Evolutionary conservation across 2,888 invertebrate species (phyloP).

Genomic region (Ectobius pallidus): DNA sequence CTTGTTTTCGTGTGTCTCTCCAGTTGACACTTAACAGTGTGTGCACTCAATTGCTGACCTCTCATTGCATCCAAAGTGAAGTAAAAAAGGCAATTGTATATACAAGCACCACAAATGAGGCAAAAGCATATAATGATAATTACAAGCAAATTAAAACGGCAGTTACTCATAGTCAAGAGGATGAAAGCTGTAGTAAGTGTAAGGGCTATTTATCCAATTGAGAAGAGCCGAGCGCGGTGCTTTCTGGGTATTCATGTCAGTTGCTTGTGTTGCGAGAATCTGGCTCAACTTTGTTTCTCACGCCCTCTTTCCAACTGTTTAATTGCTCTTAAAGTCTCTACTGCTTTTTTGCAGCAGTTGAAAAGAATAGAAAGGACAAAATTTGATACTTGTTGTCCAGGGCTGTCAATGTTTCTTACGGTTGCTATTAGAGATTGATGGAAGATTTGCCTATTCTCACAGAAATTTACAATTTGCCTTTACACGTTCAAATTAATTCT

Average conservation of each 20-base stretch:
- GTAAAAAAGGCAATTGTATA: slow-evolving; percentile 2
- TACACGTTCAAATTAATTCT: too few relatives aligned
- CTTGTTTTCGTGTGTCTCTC: neutral
- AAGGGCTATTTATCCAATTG: slow-evolving; percentile 38
- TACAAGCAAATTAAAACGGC: slow-evolving; percentile 25
- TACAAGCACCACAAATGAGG: slow-evolving; percentile 1
- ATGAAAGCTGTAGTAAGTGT: neutral
- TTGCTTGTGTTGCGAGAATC: slow-evolving; percentile 45
- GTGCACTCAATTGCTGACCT: neutral
- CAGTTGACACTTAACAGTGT: neutral
- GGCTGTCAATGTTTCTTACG: too few relatives aligned
- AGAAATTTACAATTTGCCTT: too few relatives aligned
- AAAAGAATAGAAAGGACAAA: neutral
- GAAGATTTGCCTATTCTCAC: too few relatives aligned
- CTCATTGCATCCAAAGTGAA: neutral
- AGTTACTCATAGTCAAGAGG: slow-evolving; percentile 17
- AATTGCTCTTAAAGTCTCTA: neutral
- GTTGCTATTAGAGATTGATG: too few relatives aligned
- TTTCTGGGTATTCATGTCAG: slow-evolving; percentile 39
- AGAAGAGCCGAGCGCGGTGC: slow-evolving; percentile 34
- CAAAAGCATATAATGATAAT: slow-evolving; percentile 15
- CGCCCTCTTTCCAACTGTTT: slow-evolving; percentile 43
- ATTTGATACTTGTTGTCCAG: neutral
- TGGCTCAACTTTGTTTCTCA: slow-evolving; percentile 46
- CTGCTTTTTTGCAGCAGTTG: neutral